phyloP scores from a whole-genome alignment of 2,113 vertebrate species.

The Anolis carolinensis region DNA sequence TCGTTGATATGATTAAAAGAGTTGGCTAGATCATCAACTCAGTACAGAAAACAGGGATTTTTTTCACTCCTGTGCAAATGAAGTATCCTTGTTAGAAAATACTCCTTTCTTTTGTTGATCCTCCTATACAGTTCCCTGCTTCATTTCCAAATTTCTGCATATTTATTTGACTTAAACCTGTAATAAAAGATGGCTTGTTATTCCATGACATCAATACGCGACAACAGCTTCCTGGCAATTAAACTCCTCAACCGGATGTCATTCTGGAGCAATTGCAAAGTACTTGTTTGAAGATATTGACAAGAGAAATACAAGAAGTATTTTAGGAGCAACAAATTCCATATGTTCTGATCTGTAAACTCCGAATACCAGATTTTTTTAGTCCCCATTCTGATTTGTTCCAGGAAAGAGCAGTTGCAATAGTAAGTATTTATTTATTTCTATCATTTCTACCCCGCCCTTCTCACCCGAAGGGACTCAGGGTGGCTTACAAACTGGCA shows the following conservation, averaged over 20 bases:
- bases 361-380: constrained; percentile 15
- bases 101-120: neutral
- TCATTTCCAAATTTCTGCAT: neutral
- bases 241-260: constrained; percentile 14
- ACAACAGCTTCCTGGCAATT: neutral
- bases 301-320: neutral
- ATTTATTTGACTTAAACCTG: constrained; percentile 13
- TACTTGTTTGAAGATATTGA: constrained; percentile 17
- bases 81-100: neutral
- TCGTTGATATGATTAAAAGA: constrained; percentile 22
- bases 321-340: constrained; percentile 42
- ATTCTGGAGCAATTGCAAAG: constrained; percentile 9
- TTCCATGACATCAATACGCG: neutral
- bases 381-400: constrained; percentile 35
- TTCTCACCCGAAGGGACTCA: no score
- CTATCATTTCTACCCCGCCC: no score
- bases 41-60: neutral
- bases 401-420: constrained; percentile 42
- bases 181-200: neutral
- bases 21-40: neutral
- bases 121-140: neutral
- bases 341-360: constrained; percentile 32
- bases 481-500: no score
- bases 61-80: neutral
- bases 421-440: no score